Evolutionary conservation across 2,113 vertebrate genomes (phyloP), one percentile per base, ranked within the genome.

Genomic region (Oncorhynchus masou): DNA sequence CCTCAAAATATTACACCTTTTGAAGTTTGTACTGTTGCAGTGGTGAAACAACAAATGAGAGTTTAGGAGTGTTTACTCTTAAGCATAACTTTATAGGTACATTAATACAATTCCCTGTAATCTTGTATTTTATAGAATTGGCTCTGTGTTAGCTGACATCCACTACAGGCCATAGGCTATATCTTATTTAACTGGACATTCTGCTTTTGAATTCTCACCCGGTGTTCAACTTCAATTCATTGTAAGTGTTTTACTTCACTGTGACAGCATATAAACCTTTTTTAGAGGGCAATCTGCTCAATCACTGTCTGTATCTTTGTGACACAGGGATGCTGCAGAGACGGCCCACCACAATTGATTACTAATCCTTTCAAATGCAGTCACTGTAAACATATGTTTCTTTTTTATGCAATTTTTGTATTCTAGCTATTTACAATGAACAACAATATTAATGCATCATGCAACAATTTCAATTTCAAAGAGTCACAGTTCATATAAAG

Each of bases 281-380:
- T 62, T n/a, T 22, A 62, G 7, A 22, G 19, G 19, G 59, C 15
- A 20, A 15, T 62, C n/a, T 22, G 19, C 59, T 62, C n/a, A n/a
- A 62, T 62, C 22, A 24, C 2, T 25, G 60, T 45, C 20, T 74
- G 51, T 82, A 60, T 79, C 6, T 60, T 4, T 76, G 4, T 68
- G 24, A 24, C 29, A 19, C 91, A 99, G 97, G 95, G 27, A 97
- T 99, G 98, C 95, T 99, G 77, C 96, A 97, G 94, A 97, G 94
- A 84, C 85, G 83, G 0, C 97, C 96, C 68, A 96, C 95, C 27
- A 81, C 20, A 60, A 60, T 8, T 60, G 20, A 60, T 60, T n/a
- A 6, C 16, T 39, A 39, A 39, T 60, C n/a, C n/a, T 22, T 60
- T 60, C n/a, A 60, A 57, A 60, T n/a, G 15, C 16, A n/a, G 6